Conservation (phyloP, 2,113 vertebrate genomes). For the Gymnocephalus cernua region DNA sequence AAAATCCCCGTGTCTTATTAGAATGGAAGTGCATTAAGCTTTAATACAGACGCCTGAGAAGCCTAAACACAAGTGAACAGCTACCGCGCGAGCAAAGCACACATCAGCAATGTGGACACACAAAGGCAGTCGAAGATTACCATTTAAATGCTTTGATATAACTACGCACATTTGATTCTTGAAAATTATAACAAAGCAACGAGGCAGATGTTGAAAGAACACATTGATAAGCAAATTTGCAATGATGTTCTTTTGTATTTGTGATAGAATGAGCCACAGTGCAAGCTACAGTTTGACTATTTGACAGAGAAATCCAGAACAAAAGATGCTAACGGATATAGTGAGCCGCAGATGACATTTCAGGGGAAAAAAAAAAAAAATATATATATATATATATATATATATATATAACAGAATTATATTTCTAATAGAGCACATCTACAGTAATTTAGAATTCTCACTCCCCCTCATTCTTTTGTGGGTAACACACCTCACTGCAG, state of each 20-base stretch:
- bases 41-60: constrained; percentile 66
- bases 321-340: constrained; percentile 73
- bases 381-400: too few species aligned
- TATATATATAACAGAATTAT: constrained; percentile 49
- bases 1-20: constrained; percentile 62
- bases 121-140: constrained; percentile 62
- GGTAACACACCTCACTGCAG: constrained; percentile 75
- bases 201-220: constrained; percentile 70
- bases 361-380: constrained; percentile 18
- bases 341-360: constrained; percentile 57
- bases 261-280: constrained; percentile 49
- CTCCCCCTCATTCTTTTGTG: constrained; percentile 66
- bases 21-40: constrained; percentile 78
- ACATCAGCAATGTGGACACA: constrained; percentile 39
- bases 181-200: constrained; percentile 63
- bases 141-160: constrained; percentile 68
- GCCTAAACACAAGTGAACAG: constrained; percentile 59
- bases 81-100: constrained; percentile 28
- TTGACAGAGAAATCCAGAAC: constrained; percentile 71
- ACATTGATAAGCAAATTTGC: constrained; percentile 72
- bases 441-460: constrained; percentile 67
- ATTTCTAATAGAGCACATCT: constrained; percentile 60
- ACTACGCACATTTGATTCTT: constrained; percentile 57
- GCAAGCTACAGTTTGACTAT: constrained; percentile 60
- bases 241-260: constrained; percentile 63